Percentiles rank a stretch among this genome's conserved stretches.
Evolutionary conservation across 2,888 invertebrate genomes (phyloP).

Genomic region (Amblyjoppa fuscipennis): DNA sequence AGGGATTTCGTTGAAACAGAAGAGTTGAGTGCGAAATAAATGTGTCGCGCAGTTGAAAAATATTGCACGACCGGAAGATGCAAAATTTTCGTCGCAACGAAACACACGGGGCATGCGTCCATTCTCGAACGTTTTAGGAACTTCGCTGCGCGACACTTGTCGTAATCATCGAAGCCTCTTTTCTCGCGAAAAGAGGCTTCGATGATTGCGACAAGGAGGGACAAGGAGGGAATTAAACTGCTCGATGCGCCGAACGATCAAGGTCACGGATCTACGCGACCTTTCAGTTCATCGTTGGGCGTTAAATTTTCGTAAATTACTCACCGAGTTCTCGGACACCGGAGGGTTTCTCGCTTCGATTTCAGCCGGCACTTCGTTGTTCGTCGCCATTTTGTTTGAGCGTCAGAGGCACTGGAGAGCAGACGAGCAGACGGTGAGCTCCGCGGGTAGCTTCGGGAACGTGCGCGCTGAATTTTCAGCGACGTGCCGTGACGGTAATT

Average conservation of each 20-base stretch:
- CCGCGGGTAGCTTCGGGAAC: background rate
- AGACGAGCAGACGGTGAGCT: constrained; percentile 70
- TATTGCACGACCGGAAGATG: constrained; percentile 13
- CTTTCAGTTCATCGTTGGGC: background rate
- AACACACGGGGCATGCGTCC: constrained; percentile 47
- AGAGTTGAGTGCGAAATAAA: background rate
- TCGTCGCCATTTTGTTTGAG: constrained; percentile 82
- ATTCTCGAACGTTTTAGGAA: background rate
- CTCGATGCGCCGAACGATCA: background rate
- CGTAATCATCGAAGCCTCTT: background rate
- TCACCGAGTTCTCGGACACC: constrained; percentile 77
- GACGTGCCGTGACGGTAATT: too few species aligned
- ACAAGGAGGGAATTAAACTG: background rate
- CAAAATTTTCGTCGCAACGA: constrained; percentile 30
- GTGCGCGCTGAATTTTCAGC: constrained; percentile 12
- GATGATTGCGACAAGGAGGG: too few species aligned
- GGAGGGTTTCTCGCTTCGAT: constrained; percentile 77
- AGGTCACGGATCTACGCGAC: background rate
- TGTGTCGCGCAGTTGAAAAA: background rate
- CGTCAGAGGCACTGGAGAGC: constrained; percentile 75
- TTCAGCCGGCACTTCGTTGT: constrained; percentile 81
- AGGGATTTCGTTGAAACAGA: background rate
- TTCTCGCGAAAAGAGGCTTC: background rate
- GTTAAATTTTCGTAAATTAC: constrained; percentile 62
- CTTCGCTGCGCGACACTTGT: constrained; percentile 10